Conservation (phyloP, 2,888 invertebrate species). For the Dasysyrphus tricinctus region DNA sequence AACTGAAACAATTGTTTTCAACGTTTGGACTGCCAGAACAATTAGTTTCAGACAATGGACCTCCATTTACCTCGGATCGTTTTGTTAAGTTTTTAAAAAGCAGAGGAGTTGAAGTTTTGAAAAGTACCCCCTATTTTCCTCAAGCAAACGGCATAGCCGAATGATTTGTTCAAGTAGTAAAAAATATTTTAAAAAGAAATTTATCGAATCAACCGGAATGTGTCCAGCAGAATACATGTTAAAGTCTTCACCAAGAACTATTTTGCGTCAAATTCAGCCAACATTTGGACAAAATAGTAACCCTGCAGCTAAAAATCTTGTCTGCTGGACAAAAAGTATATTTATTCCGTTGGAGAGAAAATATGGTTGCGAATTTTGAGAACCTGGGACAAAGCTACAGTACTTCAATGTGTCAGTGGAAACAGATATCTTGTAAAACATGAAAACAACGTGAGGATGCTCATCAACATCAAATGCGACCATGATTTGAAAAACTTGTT, state of each 20-base stretch:
- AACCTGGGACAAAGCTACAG: no score
- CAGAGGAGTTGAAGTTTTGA: slow-evolving; percentile 26
- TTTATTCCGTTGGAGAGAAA: slow-evolving; percentile 28
- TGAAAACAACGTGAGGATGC: slow-evolving; percentile 30
- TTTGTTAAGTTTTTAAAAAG: slow-evolving; percentile 23
- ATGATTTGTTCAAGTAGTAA: slow-evolving; percentile 34
- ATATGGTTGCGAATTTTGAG: slow-evolving; percentile 28
- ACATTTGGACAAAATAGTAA: slow-evolving; percentile 34
- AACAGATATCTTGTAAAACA: slow-evolving; percentile 20
- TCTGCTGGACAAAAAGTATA: slow-evolving; percentile 3
- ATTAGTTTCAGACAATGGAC: no score
- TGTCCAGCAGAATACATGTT: no score
- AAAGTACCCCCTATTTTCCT: no score
- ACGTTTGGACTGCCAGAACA: no score
- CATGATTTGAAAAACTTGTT: slow-evolving; percentile 3
- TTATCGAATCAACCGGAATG: slow-evolving; percentile 21
- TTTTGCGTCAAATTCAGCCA: no score
- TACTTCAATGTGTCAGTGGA: slow-evolving; percentile 33
- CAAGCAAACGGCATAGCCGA: slow-evolving; percentile 51
- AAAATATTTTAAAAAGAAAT: slow-evolving; percentile 5
- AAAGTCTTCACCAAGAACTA: no score
- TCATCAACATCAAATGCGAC: slow-evolving; percentile 29
- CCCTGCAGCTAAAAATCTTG: slow-evolving; percentile 15
- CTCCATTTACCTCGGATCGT: slow-evolving; percentile 21
- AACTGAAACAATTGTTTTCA: no score